Base-by-base conservation (phyloP, 1,140 invertebrate species). In the Cyclina sinensis region DNA sequence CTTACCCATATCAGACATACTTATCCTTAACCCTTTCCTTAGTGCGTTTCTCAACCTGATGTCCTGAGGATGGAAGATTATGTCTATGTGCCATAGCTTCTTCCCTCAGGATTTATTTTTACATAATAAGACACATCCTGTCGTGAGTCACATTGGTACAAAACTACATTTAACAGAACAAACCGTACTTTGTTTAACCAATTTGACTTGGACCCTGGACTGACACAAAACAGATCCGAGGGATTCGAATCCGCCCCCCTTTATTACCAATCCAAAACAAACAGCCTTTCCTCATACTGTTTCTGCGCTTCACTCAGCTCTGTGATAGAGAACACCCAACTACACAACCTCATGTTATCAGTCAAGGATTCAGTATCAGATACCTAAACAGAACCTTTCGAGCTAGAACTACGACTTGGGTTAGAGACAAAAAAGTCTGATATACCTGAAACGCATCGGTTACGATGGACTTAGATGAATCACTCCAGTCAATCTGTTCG, bases 1-100 rank as follows among this genome's bases (percentile, higher is more conserved):
- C 51, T 43, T 78, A 18, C 14, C 68, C 35, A 76, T 51, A 80
- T 65, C 86, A 89, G 24, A 16, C 65, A 65, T 16, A 83, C 37
- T 83, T 89, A 30, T 43, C 68, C 48, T 76, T 89, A n/a, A 89
- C 21, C 51, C 35, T 73, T 2, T 27, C 32, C 68, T 68, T 89
- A 35, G 87, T 89, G 1, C 80, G 32, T 32, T 39, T 18, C 1
- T 73, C 35, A 18, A 76, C 65, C 43, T 80, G 83, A 24, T 89
- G 87, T 30, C 73, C 80, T 37, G 62, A 65, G 1, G 37, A 65
- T 2, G 59, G 80, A 0, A 82, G 12, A 48, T 59, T 46, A 82
- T 82, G 59, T 5, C 46, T 12, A 4, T 24, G 32, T 14, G 14
- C 24, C 24, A 82, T 32, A 68, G 59, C 57, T 46, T 43, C 18